phyloP scores from a whole-genome alignment of 2,113 vertebrate species.

The Ophiodon elongatus region DNA sequence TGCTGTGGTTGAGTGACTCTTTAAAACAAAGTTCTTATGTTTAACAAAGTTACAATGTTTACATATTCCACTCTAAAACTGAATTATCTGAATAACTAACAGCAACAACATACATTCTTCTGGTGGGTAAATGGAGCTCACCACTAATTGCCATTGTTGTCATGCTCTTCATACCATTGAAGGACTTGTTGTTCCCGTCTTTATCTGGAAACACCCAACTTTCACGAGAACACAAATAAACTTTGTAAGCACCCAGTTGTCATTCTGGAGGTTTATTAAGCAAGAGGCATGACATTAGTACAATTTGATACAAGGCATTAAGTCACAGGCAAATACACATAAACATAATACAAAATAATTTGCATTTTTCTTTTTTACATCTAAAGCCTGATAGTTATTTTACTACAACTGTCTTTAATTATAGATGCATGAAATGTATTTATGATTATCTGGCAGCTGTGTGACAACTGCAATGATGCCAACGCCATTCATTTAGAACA shows the following conservation, averaged over 20 bases:
- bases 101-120: not conserved
- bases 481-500: conserved; percentile 9
- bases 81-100: not conserved
- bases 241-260: not conserved
- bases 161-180: conserved; percentile 59
- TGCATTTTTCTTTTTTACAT: not conserved
- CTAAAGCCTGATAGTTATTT: not conserved
- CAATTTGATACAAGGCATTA: not conserved
- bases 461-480: not conserved
- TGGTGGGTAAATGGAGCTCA: not conserved
- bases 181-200: conserved; percentile 51
- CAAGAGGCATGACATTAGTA: conserved; percentile 6
- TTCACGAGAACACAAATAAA: conserved; percentile 45
- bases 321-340: not conserved
- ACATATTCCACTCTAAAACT: conserved; percentile 15
- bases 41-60: not conserved
- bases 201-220: conserved; percentile 42
- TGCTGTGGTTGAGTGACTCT: not conserved
- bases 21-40: not conserved
- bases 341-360: not conserved
- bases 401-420: conserved; percentile 8
- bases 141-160: conserved; percentile 51
- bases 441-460: conserved; percentile 1
- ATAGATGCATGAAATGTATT: conserved; percentile 12
- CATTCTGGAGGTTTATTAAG: conserved; percentile 52